These are phyloP conservation scores for Taphrorychus bicolor DNA, from an alignment of 2,888 invertebrate genomes.

Conservation along the genomic window DNA sequence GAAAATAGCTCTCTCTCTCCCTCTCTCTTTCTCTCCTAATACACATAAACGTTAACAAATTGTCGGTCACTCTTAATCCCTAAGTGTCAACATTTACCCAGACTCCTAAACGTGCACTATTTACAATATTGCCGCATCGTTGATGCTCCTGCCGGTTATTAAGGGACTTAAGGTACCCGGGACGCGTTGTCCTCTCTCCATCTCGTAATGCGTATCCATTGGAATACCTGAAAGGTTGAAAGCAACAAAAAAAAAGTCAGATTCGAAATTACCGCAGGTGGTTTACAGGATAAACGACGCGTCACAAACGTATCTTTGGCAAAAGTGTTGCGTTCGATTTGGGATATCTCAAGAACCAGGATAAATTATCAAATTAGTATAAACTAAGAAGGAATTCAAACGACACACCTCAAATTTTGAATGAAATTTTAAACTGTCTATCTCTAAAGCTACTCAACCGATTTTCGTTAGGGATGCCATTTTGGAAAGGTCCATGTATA, in stretches of 20 bases:
- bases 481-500: too few relatives aligned
- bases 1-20: background rate
- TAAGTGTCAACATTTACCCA: constrained; percentile 9
- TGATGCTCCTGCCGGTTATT: constrained; percentile 64
- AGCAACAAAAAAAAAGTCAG: background rate
- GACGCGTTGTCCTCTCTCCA: constrained; percentile 79
- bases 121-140: constrained; percentile 57
- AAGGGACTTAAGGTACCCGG: constrained; percentile 80
- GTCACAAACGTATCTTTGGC: too few relatives aligned
- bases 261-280: background rate
- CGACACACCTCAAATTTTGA: too few relatives aligned
- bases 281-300: too few relatives aligned
- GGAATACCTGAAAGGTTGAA: constrained; percentile 65
- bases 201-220: constrained; percentile 81
- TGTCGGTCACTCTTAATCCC: constrained; percentile 16
- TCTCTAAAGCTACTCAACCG: too few relatives aligned
- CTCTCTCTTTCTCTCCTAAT: background rate
- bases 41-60: background rate
- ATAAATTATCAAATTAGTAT: too few relatives aligned
- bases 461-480: too few relatives aligned
- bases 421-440: too few relatives aligned
- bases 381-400: too few relatives aligned
- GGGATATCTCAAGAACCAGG: too few relatives aligned
- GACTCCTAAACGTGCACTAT: background rate
- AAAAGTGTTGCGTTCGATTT: too few relatives aligned